These are phyloP conservation scores for Otus scops DNA, from an alignment of 2,797 vertebrate species.

Conservation along the genomic window DNA sequence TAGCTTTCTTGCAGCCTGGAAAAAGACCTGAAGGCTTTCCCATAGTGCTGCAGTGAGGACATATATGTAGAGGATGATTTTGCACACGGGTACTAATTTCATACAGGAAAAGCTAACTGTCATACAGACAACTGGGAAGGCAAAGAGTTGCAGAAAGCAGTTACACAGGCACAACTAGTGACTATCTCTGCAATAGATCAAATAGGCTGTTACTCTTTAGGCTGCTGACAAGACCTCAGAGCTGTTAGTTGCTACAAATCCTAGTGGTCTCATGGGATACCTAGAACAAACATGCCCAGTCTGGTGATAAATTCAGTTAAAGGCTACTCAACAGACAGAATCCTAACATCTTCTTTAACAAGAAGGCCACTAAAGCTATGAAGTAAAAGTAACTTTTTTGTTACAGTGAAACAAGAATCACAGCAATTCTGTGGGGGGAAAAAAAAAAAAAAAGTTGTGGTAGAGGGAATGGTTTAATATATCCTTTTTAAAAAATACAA, in stretches of 20 bases:
- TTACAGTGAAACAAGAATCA: neutral
- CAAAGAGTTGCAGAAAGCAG: neutral
- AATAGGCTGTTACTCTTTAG: neutral
- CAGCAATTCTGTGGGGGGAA: neutral
- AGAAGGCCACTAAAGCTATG: neutral
- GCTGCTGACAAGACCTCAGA: neutral
- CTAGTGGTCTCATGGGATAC: neutral
- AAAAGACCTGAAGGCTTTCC: neutral
- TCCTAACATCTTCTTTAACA: neutral
- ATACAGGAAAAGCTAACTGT: neutral
- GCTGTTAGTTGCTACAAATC: neutral
- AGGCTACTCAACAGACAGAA: neutral
- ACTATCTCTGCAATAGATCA: neutral
- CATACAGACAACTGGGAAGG: neutral
- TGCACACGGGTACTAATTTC: neutral
- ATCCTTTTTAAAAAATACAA: neutral
- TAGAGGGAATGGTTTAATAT: neutral
- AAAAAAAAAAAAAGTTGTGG: neutral
- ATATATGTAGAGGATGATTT: neutral
- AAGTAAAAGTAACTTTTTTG: neutral
- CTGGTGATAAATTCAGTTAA: neutral
- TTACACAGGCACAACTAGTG: neutral
- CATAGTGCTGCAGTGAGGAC: neutral
- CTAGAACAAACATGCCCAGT: neutral
- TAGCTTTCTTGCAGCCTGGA: neutral